phyloP scores from a whole-genome alignment of 2,113 vertebrate genomes.

The Pedionomus torquatus region DNA sequence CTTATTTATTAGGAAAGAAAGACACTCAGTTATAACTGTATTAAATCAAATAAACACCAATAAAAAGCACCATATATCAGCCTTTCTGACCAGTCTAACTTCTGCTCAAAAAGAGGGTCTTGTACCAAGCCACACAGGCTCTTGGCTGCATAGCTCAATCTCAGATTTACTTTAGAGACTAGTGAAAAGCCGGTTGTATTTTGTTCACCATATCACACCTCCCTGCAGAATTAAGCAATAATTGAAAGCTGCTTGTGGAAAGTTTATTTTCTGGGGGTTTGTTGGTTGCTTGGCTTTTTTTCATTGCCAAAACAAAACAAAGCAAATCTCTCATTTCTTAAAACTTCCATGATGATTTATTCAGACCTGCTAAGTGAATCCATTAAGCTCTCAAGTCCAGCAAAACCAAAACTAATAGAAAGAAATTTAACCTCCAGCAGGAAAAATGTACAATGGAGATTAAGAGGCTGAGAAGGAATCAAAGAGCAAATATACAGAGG shows the following conservation, averaged over 20 bases:
- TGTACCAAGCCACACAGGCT: neutral
- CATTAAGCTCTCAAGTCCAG: constrained; percentile 1
- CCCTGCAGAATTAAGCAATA: neutral
- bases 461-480: neutral
- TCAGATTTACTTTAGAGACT: neutral
- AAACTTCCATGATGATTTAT: neutral
- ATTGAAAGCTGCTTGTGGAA: neutral
- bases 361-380: neutral
- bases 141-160: neutral
- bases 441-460: neutral
- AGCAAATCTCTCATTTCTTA: neutral
- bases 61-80: neutral
- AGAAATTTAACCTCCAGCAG: neutral
- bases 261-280: neutral
- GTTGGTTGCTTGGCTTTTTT: neutral
- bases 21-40: neutral
- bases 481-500: neutral
- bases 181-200: neutral
- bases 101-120: neutral
- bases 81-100: neutral
- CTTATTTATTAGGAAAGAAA: neutral
- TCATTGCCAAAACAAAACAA: neutral
- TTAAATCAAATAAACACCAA: neutral
- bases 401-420: neutral
- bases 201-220: neutral